Percentiles rank a stretch among this genome's conserved stretches.
phyloP scores from a whole-genome alignment of 2,797 vertebrate genomes.

The Danio kyathit region DNA sequence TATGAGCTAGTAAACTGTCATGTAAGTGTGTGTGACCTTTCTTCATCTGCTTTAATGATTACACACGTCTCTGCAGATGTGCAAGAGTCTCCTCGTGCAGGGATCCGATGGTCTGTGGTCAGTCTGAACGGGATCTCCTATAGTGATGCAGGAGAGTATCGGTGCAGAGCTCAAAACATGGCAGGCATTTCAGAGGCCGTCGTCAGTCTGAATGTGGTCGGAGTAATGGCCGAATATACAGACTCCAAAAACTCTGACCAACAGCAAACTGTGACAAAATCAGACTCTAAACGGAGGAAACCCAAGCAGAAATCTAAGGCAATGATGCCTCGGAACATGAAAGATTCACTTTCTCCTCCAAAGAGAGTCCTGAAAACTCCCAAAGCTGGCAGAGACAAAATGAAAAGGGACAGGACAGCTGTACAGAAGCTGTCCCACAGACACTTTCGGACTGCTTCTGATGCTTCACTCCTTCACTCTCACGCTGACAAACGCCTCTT shows the following conservation, averaged over 20 bases:
- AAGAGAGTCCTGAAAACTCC: constrained; percentile 27
- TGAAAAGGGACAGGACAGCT: constrained; percentile 36
- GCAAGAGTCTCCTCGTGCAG: constrained; percentile 89
- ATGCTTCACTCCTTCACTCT: constrained; percentile 22
- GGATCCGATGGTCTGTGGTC: constrained; percentile 91
- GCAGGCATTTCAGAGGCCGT: constrained; percentile 88
- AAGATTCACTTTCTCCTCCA: background rate
- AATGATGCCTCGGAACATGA: constrained; percentile 17
- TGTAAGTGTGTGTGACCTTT: background rate
- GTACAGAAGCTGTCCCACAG: constrained; percentile 11
- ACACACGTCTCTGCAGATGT: constrained; percentile 78
- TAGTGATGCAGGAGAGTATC: constrained; percentile 90
- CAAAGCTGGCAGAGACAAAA: constrained; percentile 41
- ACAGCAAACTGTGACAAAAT: constrained; percentile 18
- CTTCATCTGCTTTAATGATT: background rate
- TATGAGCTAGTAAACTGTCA: constrained; percentile 8
- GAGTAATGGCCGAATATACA: constrained; percentile 71
- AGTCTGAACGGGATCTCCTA: constrained; percentile 89
- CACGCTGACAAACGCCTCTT: constrained; percentile 35
- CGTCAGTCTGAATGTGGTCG: constrained; percentile 88
- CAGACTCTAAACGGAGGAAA: constrained; percentile 12
- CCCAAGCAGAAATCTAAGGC: constrained; percentile 24
- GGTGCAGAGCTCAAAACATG: constrained; percentile 92
- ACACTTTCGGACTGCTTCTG: constrained; percentile 5
- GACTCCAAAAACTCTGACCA: constrained; percentile 24